Base-by-base conservation (phyloP, 2,888 invertebrate species). In the Tetragonisca angustula region DNA sequence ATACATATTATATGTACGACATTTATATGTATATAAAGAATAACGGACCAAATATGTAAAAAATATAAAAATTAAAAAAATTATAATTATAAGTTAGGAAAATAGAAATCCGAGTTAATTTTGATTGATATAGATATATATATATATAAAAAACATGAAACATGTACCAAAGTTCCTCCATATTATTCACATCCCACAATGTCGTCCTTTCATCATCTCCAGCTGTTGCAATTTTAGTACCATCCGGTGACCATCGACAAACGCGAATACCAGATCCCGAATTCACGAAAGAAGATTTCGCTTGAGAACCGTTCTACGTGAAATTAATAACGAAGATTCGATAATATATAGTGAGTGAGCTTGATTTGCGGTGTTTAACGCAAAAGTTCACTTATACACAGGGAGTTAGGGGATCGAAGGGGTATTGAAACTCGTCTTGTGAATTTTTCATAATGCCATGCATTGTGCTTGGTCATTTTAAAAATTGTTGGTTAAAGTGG, bases 121-220 rank as follows among this genome's bases (percentile, higher is more conserved):
- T 9, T 9, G 43, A 43, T 21, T 52, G 52, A 52, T 21, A 52
- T 52, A 52, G 6, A 52, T 52, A 61, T 27, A 24, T 17, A 27
- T 24, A 61, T 61, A 61, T 54, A 36, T 36, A 32, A 2, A 64
- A 17, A 24, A 11, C 36, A n/a, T 15, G 27, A 76, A 71, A 13
- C 13, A 89, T 95, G 91, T 95, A 97, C 97, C 95, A 95, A 79
- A 96, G 91, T 85, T 95, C 93, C 75, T 95, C 95, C 93, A 95
- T 95, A 6, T 95, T 95, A 21, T 95, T 93, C 2, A 96, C 92
- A 89, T 96, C 95, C 96, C 96, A 97, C 17, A 97, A 89, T 21
- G 95, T 95, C 1, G 96, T 95, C 72, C 95, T 96, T 91, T 97
- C 96, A 92, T 97, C 97, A 92, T 97, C 97, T 9, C 97, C 96